These are phyloP conservation scores for Huso huso DNA, from an alignment of 2,797 vertebrate species.

Conservation along the genomic window DNA sequence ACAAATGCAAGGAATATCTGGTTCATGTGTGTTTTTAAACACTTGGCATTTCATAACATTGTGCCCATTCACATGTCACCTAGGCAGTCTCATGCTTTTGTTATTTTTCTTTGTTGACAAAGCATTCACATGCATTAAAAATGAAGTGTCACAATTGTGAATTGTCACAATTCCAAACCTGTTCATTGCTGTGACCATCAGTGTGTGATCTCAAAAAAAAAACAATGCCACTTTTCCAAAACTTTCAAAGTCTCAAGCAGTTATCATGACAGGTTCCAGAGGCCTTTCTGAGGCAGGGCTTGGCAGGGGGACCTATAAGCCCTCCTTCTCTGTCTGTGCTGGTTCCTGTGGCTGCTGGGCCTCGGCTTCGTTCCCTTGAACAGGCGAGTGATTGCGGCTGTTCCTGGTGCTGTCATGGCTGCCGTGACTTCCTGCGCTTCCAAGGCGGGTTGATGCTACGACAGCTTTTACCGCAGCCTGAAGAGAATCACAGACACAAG, in stretches of 20 bases:
- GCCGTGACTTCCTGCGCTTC: slow-evolving; percentile 61
- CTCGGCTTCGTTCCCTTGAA: slow-evolving; percentile 26
- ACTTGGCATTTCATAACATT: slow-evolving; percentile 42
- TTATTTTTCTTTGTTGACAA: slow-evolving; percentile 52
- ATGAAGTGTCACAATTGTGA: slow-evolving; percentile 18
- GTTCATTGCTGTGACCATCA: slow-evolving; percentile 34
- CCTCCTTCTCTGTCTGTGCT: slow-evolving; percentile 28
- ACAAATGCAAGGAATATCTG: slow-evolving; percentile 13
- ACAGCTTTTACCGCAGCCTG: slow-evolving; percentile 80
- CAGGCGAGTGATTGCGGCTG: slow-evolving; percentile 33
- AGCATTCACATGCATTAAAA: slow-evolving; percentile 70
- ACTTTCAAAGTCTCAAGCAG: background rate
- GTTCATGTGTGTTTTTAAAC: slow-evolving; percentile 12
- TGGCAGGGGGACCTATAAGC: slow-evolving; percentile 32
- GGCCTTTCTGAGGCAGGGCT: slow-evolving; percentile 7
- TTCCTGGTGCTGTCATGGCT: slow-evolving; percentile 51
- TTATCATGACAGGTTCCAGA: background rate
- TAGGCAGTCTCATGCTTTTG: slow-evolving; percentile 32
- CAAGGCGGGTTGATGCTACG: slow-evolving; percentile 72
- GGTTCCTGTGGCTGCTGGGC: slow-evolving; percentile 29
- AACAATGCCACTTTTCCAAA: background rate
- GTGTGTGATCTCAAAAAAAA: slow-evolving; percentile 26
- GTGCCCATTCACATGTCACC: slow-evolving; percentile 53
- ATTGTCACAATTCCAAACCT: slow-evolving; percentile 38
- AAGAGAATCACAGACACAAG: slow-evolving; percentile 13